Conservation (phyloP, 2,113 vertebrate genomes). For the Microcebus ravelobensis region DNA sequence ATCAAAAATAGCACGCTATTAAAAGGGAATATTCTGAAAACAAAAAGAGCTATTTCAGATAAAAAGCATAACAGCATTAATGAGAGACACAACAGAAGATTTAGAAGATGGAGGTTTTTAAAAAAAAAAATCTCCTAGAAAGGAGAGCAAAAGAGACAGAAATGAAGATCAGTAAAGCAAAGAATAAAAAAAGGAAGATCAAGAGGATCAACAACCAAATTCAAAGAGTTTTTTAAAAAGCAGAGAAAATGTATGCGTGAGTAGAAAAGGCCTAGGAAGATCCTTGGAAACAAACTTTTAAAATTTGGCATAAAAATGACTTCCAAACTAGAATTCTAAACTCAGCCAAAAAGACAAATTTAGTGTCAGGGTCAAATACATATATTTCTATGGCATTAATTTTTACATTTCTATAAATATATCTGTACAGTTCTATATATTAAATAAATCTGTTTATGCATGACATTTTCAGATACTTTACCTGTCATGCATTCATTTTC, state of each 20-base stretch:
- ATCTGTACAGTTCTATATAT: not conserved
- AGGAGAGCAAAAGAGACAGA: not conserved
- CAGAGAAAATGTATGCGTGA: not conserved
- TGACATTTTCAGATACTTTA: not conserved
- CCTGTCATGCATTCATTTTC: not conserved
- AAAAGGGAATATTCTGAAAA: conserved; percentile 33
- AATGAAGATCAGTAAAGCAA: not conserved
- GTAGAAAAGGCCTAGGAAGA: not conserved
- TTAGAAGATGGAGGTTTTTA: not conserved
- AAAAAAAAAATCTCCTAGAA: not conserved
- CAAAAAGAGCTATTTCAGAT: conserved; percentile 15
- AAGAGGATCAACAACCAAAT: not conserved
- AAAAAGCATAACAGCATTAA: conserved; percentile 23
- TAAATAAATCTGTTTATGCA: not conserved
- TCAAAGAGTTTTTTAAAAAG: not conserved
- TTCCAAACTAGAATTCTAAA: conserved; percentile 23
- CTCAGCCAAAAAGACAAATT: not conserved
- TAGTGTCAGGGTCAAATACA: not conserved
- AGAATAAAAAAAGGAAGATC: not conserved
- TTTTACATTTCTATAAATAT: conserved; percentile 2
- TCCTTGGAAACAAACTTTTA: not conserved
- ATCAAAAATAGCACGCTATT: conserved; percentile 10
- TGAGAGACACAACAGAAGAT: conserved; percentile 29
- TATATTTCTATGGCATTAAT: not conserved
- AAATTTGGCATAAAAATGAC: conserved; percentile 17